A percentile compares a stretch with the other conserved stretches of the same genome.
These are phyloP conservation scores for Hypomesus transpacificus DNA, from an alignment of 2,113 vertebrate species.

Conservation along the genomic window DNA sequence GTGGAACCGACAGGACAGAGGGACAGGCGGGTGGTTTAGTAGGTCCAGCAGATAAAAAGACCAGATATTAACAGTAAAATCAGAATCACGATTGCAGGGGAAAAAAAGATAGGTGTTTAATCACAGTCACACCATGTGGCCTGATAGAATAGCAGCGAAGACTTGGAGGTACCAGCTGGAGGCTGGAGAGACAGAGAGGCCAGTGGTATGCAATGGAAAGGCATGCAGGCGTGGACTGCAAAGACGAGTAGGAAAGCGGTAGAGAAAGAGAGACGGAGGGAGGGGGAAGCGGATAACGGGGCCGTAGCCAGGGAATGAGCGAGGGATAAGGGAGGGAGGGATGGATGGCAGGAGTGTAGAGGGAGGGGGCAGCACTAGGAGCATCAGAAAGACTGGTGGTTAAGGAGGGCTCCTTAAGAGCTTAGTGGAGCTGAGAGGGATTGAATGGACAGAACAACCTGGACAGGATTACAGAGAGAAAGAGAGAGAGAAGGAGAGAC, in stretches of 20 bases:
- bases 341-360: conserved; percentile 33
- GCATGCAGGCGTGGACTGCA: conserved; percentile 31
- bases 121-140: too few relatives aligned
- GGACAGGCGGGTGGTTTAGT: conserved; percentile 24
- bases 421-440: conserved; percentile 65
- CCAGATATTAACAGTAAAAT: conserved; percentile 32
- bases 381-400: conserved; percentile 29
- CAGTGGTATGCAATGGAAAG: too few relatives aligned
- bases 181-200: background rate
- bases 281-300: conserved; percentile 14
- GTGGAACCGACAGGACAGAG: conserved; percentile 39
- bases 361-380: conserved; percentile 16
- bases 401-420: conserved; percentile 56
- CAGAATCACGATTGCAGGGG: too few relatives aligned
- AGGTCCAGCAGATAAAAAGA: conserved; percentile 15
- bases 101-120: too few relatives aligned
- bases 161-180: conserved; percentile 36
- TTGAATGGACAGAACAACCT: conserved; percentile 64
- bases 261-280: conserved; percentile 8
- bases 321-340: conserved; percentile 28
- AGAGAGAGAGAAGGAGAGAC: conserved; percentile 8
- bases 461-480: conserved; percentile 60
- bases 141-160: background rate
- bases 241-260: conserved; percentile 20
- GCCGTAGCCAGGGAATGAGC: conserved; percentile 20